Conservation (phyloP, 2,888 invertebrate species). For the Nemotelus nigrinus region DNA sequence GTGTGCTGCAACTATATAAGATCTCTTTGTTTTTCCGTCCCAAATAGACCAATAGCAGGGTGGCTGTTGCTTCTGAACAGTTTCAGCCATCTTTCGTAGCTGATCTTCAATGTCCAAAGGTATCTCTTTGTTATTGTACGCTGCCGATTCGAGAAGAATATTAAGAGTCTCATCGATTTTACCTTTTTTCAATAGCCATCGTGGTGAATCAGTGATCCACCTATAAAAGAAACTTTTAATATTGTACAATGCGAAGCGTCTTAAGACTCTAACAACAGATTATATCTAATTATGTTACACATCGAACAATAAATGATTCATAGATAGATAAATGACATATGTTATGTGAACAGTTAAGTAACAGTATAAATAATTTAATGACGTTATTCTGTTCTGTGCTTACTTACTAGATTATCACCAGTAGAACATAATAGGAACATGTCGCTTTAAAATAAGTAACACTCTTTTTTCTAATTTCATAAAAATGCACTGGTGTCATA, state of each 20-base stretch:
- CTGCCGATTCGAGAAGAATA: slow-evolving; percentile 61
- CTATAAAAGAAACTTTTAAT: slow-evolving; percentile 49
- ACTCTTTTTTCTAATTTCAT: too few relatives aligned
- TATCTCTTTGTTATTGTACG: slow-evolving; percentile 62
- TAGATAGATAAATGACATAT: too few relatives aligned
- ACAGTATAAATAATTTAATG: too few relatives aligned
- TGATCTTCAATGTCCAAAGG: slow-evolving; percentile 61
- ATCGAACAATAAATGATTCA: too few relatives aligned
- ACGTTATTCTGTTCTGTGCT: too few relatives aligned
- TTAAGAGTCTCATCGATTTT: slow-evolving; percentile 59
- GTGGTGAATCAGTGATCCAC: slow-evolving; percentile 65
- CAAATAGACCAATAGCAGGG: slow-evolving; percentile 60
- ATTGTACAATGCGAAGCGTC: not conserved
- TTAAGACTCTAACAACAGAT: not conserved
- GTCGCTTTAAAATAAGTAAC: too few relatives aligned
- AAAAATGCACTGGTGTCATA: too few relatives aligned
- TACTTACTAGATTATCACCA: too few relatives aligned
- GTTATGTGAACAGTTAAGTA: too few relatives aligned
- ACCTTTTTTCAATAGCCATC: slow-evolving; percentile 62
- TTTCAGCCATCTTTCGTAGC: slow-evolving; percentile 57
- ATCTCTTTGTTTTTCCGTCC: slow-evolving; percentile 59
- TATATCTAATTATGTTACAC: too few relatives aligned
- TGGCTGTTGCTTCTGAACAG: slow-evolving; percentile 50
- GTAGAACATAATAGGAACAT: too few relatives aligned
- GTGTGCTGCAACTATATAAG: slow-evolving; percentile 58